These are phyloP conservation scores for Tipula lateralis DNA, from an alignment of 2,888 invertebrate genomes.

Conservation along the genomic window DNA sequence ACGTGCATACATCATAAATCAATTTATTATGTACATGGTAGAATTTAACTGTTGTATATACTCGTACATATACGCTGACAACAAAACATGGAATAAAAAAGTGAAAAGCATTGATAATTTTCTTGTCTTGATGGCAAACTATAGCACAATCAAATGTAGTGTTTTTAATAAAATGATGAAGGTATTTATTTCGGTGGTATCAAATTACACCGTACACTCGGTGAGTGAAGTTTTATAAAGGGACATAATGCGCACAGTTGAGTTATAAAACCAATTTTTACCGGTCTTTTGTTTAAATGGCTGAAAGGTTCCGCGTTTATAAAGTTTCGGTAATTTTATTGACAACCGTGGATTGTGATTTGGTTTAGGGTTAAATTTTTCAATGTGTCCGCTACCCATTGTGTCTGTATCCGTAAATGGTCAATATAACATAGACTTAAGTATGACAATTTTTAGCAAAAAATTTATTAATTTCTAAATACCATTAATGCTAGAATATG, in stretches of 20 bases:
- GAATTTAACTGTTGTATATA: not conserved
- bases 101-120: constrained; percentile 11
- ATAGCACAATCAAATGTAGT: not conserved
- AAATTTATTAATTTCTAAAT: no score
- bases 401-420: no score
- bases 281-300: not conserved
- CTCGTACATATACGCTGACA: not conserved
- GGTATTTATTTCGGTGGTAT: not conserved
- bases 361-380: not conserved
- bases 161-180: not conserved
- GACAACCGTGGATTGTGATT: not conserved
- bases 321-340: not conserved
- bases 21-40: not conserved
- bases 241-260: not conserved
- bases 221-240: not conserved
- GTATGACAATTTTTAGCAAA: no score
- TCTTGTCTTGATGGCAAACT: not conserved
- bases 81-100: not conserved
- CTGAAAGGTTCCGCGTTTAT: not conserved
- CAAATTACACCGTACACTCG: not conserved
- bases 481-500: no score
- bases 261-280: not conserved
- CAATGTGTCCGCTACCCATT: not conserved
- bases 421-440: no score
- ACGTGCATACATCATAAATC: not conserved